Evolutionary conservation across 2,113 vertebrate genomes (phyloP), one percentile per base, ranked within the genome.

Genomic region (Pseudorhombus dupliciocellatus): DNA sequence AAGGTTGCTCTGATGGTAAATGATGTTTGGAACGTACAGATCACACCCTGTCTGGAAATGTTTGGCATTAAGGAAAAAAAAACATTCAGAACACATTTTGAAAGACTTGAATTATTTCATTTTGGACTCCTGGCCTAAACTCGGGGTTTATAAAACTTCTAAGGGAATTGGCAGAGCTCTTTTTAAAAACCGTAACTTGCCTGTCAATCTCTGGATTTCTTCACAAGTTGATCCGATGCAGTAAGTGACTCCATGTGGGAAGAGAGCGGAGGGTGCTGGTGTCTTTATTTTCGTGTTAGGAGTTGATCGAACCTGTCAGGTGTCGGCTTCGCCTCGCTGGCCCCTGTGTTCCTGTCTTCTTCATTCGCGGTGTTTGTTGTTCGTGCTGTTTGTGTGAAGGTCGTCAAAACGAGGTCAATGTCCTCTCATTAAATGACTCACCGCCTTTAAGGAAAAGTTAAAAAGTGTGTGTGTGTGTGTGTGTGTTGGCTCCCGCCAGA

Each of bases 61-160:
- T 21, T 48, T 37, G 57, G 57, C 57, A 59, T 15, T 18, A 7
- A n/a, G 2, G 22, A 22, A 12, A 59, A 22, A 25, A 42, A 42
- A 44, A 60, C 20, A 60, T 18, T 44, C 11, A 50, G 15, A 63
- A 20, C 62, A 51, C 11, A 34, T 21, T 64, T 34, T 52, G 28
- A 65, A 65, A 12, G 50, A 40, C 16, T 50, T 50, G 25, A 28
- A 48, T 34, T 30, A 56, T 56, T 56, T 56, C 11, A 52, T 37
- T 34, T 52, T 22, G 12, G 62, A 31, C 24, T 44, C 26, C 26
- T 61, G 56, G 31, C 37, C 25, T 40, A 60, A 60, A 60, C 37
- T 21, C 0, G 3, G 56, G 30, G 30, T 58, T 59, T 42, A 24
- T 56, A 56, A 56, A 56, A 60, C 37, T 16, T 60, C 31, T 42